phyloP scores from a whole-genome alignment of 2,113 vertebrate genomes.

The Deroptyus accipitrinus region DNA sequence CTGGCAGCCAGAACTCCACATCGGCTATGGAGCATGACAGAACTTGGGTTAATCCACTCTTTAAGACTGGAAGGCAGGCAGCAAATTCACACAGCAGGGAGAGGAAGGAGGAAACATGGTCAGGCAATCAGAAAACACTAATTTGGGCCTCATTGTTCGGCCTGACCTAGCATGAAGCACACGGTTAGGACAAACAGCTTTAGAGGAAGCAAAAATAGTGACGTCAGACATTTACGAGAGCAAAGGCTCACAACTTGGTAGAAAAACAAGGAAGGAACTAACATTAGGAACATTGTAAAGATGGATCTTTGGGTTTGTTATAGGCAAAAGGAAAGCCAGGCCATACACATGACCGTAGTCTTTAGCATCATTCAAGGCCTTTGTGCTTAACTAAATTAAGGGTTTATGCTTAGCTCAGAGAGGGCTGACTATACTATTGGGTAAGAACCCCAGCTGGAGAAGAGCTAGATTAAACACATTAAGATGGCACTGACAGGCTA shows the following conservation, averaged over 20 bases:
- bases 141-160: background rate
- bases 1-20: background rate
- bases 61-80: background rate
- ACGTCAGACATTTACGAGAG: background rate
- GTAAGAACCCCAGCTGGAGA: background rate
- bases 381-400: background rate
- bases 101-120: background rate
- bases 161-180: background rate
- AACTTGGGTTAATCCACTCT: background rate
- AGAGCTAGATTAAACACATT: background rate
- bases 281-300: background rate
- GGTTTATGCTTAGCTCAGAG: background rate
- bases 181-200: background rate
- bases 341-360: background rate
- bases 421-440: background rate
- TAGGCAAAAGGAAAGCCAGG: background rate
- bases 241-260: background rate
- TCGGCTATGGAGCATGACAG: fast-evolving
- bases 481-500: background rate
- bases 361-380: background rate
- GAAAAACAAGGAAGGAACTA: background rate
- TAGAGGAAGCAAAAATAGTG: background rate
- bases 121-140: background rate
- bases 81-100: background rate
- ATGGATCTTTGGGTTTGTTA: background rate